Conservation (phyloP, 2,888 invertebrate species). For the Drosophila vallismaia region DNA sequence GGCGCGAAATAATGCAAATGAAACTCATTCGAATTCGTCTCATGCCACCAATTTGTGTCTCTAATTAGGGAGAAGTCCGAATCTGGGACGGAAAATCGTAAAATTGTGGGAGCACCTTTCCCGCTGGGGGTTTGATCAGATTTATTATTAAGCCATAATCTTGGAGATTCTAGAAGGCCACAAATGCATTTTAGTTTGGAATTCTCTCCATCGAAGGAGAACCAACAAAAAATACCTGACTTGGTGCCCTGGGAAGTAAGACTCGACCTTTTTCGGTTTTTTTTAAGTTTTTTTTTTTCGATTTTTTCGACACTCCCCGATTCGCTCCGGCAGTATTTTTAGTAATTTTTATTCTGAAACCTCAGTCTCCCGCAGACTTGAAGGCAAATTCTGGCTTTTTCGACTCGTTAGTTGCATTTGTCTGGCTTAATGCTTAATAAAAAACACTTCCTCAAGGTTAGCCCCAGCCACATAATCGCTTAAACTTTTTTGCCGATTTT, state of each 20-base stretch:
- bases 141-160: background rate
- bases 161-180: background rate
- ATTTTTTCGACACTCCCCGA: slow-evolving; percentile 8
- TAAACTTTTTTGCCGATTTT: slow-evolving; percentile 33
- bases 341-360: background rate
- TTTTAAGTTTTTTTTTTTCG: too few species aligned
- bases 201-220: background rate
- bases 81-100: slow-evolving; percentile 37
- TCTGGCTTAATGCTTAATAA: slow-evolving; percentile 14
- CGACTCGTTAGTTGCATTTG: slow-evolving; percentile 53
- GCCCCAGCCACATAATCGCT: slow-evolving; percentile 50
- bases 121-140: background rate
- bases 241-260: background rate
- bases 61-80: slow-evolving; percentile 64
- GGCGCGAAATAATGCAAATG: slow-evolving; percentile 58
- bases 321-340: slow-evolving; percentile 3
- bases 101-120: slow-evolving; percentile 34
- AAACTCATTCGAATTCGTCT: slow-evolving; percentile 51
- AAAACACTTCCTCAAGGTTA: slow-evolving; percentile 57
- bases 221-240: background rate
- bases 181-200: background rate
- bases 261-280: slow-evolving; percentile 9
- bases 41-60: slow-evolving; percentile 49
- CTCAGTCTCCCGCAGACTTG: slow-evolving; percentile 22
- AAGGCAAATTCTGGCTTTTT: slow-evolving; percentile 17